Percentiles rank a stretch among this genome's conserved stretches.
phyloP scores from a whole-genome alignment of 2,797 vertebrate genomes.

The Tauraco hartlaubi region DNA sequence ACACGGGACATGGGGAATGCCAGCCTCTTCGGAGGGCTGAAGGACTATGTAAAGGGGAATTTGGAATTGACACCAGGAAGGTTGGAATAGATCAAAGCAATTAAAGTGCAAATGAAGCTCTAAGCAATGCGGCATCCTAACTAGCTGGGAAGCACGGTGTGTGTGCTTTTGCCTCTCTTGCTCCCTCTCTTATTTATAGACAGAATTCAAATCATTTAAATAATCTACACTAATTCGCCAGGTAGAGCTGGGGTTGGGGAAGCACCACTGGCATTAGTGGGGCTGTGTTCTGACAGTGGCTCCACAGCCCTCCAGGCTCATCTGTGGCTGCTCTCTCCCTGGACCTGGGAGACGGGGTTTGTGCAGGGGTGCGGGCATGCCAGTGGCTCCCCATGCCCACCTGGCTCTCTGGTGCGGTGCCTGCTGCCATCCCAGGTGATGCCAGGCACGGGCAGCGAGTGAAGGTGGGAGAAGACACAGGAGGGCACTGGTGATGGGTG shows the following conservation, averaged over 20 bases:
- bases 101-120: slow-evolving; percentile 64
- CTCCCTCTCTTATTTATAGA: slow-evolving; percentile 5
- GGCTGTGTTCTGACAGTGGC: not conserved
- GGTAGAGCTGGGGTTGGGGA: not conserved
- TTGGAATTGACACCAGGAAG: not conserved
- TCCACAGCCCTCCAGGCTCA: not conserved
- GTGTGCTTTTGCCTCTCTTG: not conserved
- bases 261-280: not conserved
- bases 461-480: not conserved
- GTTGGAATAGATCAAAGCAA: slow-evolving; percentile 56
- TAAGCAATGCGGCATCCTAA: slow-evolving; percentile 16
- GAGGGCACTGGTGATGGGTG: not conserved
- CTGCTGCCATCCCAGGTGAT: not conserved
- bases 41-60: not conserved
- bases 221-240: slow-evolving; percentile 39
- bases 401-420: fast-evolving
- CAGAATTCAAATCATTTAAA: slow-evolving; percentile 23
- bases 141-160: not conserved
- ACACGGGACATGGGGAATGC: too few species aligned
- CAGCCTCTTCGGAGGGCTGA: not conserved
- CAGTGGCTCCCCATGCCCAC: fast-evolving
- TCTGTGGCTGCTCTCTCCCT: fast-evolving
- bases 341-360: not conserved
- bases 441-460: fast-evolving
- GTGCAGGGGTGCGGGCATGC: fast-evolving